Base-by-base conservation (phyloP, 2,113 vertebrate species). In the Eulemur rufifrons region DNA sequence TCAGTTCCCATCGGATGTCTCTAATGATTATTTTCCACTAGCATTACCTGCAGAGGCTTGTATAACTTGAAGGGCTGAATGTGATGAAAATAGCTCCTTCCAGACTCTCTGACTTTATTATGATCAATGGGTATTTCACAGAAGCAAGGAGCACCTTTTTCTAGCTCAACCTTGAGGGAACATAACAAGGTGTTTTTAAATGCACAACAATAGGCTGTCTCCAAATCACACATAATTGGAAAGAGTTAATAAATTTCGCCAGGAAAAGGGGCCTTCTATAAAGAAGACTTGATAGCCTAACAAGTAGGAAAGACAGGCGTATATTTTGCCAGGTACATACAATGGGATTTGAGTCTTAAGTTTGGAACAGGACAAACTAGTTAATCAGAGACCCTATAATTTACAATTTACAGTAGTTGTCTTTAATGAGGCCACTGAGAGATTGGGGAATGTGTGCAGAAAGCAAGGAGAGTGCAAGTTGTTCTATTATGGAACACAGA, bases 341-440 rank as follows among this genome's bases (percentile, higher is more conserved):
- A n/a, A 97, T 96, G 93, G 86, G 91, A 71, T 50, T 95, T 97
- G 47, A 82, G 86, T 76, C 83, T 97, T 97, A 95, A 83, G 69
- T 37, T 69, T 14, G 59, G 85, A 61, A 86, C 54, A 96, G 95
- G 89, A 95, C 52, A 96, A 96, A 74, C 80, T 95, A 90, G 71
- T 96, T 97, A 97, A 83, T 56, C 83, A 96, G 47, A 84, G 78
- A 96, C 78, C 82, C 86, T 84, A 73, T 92, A 96, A 97, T 95
- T 97, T 95, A 73, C 90, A 95, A 97, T 95, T 97, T 95, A 80
- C 84, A 96, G 85, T 66, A 92, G 94, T 88, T 78, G 96, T 97
- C 89, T 98, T 98, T 96, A 95, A 97, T 90, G 78, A 94, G 96
- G 82, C 69, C n/a, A 32, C 61, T 95, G 94, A 97, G 64, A 27